Evolutionary conservation across 2,113 vertebrate genomes (phyloP).

Genomic region (Murina feae): DNA sequence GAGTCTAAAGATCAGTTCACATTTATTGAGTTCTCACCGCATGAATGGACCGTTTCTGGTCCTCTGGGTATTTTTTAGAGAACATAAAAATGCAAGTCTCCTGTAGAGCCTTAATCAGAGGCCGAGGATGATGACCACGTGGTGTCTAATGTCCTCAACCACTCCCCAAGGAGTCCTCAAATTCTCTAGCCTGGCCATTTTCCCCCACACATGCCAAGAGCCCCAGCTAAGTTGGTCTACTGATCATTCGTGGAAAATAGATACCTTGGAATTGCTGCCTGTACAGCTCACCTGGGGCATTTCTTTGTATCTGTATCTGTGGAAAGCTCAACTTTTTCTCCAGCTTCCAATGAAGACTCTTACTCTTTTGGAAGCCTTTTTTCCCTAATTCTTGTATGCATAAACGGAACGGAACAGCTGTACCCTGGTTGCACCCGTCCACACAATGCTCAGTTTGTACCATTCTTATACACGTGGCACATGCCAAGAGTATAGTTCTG

Average conservation of each 20-base stretch:
- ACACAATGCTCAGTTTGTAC: neutral
- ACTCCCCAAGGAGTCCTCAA: neutral
- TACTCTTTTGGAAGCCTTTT: neutral
- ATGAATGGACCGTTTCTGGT: neutral
- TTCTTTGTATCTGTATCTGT: neutral
- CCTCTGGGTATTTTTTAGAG: neutral
- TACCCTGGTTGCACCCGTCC: neutral
- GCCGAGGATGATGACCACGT: neutral
- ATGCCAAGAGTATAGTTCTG: neutral
- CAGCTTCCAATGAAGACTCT: neutral
- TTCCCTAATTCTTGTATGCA: neutral
- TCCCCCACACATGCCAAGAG: neutral
- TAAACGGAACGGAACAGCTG: neutral
- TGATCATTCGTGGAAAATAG: neutral
- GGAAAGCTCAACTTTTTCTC: neutral
- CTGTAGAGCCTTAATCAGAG: neutral
- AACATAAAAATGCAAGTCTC: neutral
- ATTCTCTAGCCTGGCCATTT: neutral
- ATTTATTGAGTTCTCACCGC: slow-evolving; percentile 26
- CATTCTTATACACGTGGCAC: neutral
- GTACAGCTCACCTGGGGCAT: neutral
- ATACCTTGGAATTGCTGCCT: neutral
- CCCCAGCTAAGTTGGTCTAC: neutral
- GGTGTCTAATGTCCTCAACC: neutral
- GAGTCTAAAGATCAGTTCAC: slow-evolving; percentile 28